Percentiles rank a stretch among this genome's conserved stretches.
phyloP scores from a whole-genome alignment of 2,797 vertebrate genomes.

The Poecilia picta region DNA sequence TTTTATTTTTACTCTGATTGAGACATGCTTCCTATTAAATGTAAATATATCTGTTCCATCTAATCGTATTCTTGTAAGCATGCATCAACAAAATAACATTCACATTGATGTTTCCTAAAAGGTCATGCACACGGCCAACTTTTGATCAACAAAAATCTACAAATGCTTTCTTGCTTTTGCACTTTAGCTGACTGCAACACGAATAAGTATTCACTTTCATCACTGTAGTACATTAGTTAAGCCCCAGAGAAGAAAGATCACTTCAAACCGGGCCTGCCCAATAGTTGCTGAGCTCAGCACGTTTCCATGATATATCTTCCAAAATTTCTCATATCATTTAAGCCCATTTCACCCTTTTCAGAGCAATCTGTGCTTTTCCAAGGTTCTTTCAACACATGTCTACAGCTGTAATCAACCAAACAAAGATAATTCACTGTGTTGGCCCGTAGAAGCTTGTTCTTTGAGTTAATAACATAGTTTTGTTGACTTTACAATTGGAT shows the following conservation, averaged over 20 bases:
- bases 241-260: background rate
- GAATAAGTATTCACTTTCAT: background rate
- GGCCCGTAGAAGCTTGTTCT: constrained; percentile 5
- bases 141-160: background rate
- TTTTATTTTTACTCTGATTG: background rate
- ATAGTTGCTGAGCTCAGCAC: background rate
- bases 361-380: background rate
- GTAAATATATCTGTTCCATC: background rate
- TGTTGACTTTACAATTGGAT: background rate
- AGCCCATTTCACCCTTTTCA: background rate
- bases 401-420: constrained; percentile 1
- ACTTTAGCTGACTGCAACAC: background rate
- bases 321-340: background rate
- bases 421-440: background rate
- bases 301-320: background rate
- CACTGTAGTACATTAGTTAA: background rate
- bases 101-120: background rate
- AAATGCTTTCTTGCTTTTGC: background rate
- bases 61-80: background rate
- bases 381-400: background rate
- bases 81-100: background rate
- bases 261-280: background rate
- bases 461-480: constrained; percentile 2
- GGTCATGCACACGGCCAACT: background rate
- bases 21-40: background rate